Base-by-base conservation (phyloP, 2,888 invertebrate species). In the Pristionchus mayeri region DNA sequence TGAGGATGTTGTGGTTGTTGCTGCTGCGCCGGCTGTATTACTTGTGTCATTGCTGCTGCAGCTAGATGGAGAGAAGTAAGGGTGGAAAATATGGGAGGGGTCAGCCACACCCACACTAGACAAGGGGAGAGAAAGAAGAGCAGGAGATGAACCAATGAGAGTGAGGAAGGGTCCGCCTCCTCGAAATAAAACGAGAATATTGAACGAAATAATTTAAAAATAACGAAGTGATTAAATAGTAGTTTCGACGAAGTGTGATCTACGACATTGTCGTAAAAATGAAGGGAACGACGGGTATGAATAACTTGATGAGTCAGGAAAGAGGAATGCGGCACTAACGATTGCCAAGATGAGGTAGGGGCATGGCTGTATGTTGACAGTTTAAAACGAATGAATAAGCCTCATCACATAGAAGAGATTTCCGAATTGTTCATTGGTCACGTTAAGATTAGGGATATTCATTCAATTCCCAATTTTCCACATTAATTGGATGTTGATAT, bases 31-130 rank as follows among this genome's bases (percentile, higher is more conserved):
- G 24, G 76, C 57, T 57, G 54, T 37, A 80, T 57, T 24, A 80
- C 80, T 80, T 80, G 80, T n/a, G 80, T 80, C 80, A 80, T 80
- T 6, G 80, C 44, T 37, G 54, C 48, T 7, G 30, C 40, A n/a
- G 37, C 71, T n/a, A 24, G n/a, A 71, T n/a, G 44, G 71, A 30
- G 50, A 67, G 67, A 48, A 18, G 48, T 50, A 18, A 48, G 30
- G 81, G 34, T 16, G 24, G 67, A 50, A 54, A 30, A 34, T 48
- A 40, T 34, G 82, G 82, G 82, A 82, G 82, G 67, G 63, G 44
- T 50, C 30, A 57, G 40, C 80, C 80, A 80, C 80, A 80, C 80
- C 80, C 80, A 37, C 40, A 40, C 80, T 78, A 75, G 44, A 18
- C 16, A n/a, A n/a, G n/a, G n/a, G n/a, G 44, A 18, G 75, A 30